phyloP scores from a whole-genome alignment of 2,113 vertebrate genomes.

The Microtus oregoni region DNA sequence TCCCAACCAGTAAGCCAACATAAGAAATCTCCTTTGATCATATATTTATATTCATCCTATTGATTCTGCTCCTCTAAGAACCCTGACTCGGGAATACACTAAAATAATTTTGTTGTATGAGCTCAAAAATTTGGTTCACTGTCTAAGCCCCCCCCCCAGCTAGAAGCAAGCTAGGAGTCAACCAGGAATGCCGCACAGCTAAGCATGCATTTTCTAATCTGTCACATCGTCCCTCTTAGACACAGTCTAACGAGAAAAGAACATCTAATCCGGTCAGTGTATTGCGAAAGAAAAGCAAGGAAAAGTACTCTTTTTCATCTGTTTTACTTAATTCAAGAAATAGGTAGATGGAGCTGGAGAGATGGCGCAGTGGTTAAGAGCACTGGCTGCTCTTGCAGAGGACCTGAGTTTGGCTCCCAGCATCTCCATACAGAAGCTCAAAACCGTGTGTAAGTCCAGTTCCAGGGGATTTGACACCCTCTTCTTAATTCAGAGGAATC shows the following conservation, averaged over 20 bases:
- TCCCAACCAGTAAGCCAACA: background rate
- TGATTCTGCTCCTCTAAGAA: background rate
- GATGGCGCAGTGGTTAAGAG: background rate
- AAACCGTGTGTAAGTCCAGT: background rate
- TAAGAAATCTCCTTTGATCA: background rate
- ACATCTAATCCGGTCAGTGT: background rate
- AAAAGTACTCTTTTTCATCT: background rate
- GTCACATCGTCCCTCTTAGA: background rate
- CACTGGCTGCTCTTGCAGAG: background rate
- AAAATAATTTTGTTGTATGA: background rate
- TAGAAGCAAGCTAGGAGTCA: background rate
- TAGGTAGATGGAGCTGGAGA: background rate
- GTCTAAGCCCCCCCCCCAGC: background rate
- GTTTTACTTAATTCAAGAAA: constrained; percentile 16
- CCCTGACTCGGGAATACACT: background rate
- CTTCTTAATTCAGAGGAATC: background rate
- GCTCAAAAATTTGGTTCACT: constrained; percentile 35
- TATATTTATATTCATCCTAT: background rate
- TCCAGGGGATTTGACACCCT: background rate
- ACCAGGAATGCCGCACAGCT: background rate
- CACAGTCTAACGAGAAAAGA: background rate
- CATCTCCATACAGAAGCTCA: background rate
- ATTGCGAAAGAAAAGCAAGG: constrained; percentile 46
- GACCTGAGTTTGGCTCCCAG: background rate
- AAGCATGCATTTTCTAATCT: background rate